phyloP scores from a whole-genome alignment of 2,113 vertebrate species.

The Nyctibius bracteatus region DNA sequence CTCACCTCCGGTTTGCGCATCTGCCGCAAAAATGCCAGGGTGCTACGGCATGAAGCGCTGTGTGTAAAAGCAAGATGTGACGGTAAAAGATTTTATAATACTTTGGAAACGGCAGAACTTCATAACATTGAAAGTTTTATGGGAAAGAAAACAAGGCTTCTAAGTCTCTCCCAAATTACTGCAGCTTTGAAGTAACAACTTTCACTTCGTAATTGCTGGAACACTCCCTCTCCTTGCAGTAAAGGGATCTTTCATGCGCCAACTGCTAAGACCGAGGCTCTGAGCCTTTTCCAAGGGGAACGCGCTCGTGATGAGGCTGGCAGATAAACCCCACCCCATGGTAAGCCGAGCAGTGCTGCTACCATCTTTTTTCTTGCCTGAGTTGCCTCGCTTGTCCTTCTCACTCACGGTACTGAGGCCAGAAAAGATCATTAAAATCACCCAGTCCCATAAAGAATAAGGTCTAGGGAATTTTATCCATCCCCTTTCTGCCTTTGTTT shows the following conservation, averaged over 20 bases:
- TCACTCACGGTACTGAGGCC: neutral
- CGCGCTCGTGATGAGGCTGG: neutral
- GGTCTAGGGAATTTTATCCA: neutral
- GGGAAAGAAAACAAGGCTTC: neutral
- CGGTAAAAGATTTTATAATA: neutral
- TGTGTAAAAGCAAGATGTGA: neutral
- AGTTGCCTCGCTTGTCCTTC: neutral
- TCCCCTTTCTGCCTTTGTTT: neutral
- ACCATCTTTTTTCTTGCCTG: neutral
- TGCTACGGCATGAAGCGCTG: fast-evolving
- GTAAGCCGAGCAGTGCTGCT: neutral
- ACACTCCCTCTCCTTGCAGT: neutral
- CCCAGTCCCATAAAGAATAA: neutral
- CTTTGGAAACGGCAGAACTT: neutral
- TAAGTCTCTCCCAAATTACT: conserved; percentile 17
- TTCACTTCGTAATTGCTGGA: neutral
- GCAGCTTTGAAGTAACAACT: conserved; percentile 31
- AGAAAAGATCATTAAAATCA: neutral
- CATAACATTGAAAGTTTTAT: neutral
- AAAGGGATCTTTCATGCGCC: neutral
- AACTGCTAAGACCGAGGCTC: neutral
- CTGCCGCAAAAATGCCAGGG: neutral
- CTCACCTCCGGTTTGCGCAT: fast-evolving
- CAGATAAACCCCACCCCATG: neutral
- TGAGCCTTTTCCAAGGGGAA: neutral